Conservation (phyloP, 2,797 vertebrate genomes). For the Premnoplex brunnescens region DNA sequence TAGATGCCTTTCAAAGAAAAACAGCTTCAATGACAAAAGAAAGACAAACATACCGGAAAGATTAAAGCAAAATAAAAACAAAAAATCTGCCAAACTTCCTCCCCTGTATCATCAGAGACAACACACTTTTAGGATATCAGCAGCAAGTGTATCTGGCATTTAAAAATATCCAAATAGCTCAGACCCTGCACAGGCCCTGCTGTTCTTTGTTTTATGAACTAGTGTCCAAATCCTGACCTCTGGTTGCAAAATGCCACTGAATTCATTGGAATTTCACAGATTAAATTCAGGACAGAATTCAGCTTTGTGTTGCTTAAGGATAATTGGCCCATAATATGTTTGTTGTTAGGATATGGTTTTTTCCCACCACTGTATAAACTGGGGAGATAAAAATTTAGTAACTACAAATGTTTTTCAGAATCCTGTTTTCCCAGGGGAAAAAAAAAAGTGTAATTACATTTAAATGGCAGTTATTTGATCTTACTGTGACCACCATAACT, state of each 20-base stretch:
- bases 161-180: background rate
- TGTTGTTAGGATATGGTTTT: background rate
- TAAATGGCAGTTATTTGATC: constrained; percentile 8
- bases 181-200: background rate
- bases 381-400: background rate
- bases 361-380: background rate
- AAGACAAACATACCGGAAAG: background rate
- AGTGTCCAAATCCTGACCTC: background rate
- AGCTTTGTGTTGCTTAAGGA: background rate
- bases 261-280: background rate
- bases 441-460: background rate
- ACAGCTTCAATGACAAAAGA: background rate
- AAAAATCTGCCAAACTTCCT: background rate
- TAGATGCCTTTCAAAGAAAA: background rate
- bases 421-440: background rate
- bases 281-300: background rate
- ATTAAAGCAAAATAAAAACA: constrained; percentile 5
- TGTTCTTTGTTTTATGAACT: background rate
- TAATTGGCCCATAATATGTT: background rate
- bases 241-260: background rate
- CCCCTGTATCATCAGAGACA: background rate
- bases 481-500: background rate
- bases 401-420: background rate
- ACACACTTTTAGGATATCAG: background rate
- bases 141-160: background rate